These are phyloP conservation scores for Sesamia nonagrioides DNA, from an alignment of 1,140 invertebrate species.

Conservation along the genomic window DNA sequence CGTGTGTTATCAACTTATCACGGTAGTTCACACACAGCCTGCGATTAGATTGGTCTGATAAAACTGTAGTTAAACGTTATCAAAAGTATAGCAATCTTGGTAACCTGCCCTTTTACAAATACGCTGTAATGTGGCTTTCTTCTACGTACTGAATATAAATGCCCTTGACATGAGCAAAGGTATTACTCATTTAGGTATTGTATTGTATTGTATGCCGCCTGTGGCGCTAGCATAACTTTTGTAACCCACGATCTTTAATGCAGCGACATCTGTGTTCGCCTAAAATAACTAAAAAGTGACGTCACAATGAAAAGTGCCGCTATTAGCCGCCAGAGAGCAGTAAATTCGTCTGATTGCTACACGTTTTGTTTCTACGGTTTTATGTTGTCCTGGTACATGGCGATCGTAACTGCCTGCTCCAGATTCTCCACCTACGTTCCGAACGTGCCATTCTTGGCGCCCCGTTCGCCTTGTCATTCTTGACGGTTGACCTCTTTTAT, in stretches of 20 bases:
- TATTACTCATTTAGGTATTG: no score
- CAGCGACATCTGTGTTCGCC: slow-evolving; percentile 35
- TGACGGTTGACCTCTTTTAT: slow-evolving; percentile 41
- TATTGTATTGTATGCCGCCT: background rate
- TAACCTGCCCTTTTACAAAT: no score
- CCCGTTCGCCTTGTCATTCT: slow-evolving; percentile 14
- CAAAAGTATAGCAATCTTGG: no score
- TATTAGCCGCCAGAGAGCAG: background rate
- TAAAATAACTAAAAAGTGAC: background rate
- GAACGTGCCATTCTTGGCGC: slow-evolving; percentile 72
- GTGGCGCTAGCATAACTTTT: background rate
- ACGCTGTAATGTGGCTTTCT: no score
- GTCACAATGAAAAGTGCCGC: background rate
- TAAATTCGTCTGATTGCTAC: background rate
- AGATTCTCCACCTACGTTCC: slow-evolving; percentile 86
- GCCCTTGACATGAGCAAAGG: no score
- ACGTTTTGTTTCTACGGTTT: slow-evolving; percentile 36
- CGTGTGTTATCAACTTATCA: background rate
- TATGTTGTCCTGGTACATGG: slow-evolving; percentile 79
- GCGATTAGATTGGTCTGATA: no score
- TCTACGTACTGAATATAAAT: no score
- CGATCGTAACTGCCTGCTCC: slow-evolving; percentile 86
- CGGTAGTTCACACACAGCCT: background rate
- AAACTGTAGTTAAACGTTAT: background rate
- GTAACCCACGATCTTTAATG: background rate